These are phyloP conservation scores for Salvelinus alpinus DNA, from an alignment of 2,113 vertebrate genomes.

Conservation along the genomic window DNA sequence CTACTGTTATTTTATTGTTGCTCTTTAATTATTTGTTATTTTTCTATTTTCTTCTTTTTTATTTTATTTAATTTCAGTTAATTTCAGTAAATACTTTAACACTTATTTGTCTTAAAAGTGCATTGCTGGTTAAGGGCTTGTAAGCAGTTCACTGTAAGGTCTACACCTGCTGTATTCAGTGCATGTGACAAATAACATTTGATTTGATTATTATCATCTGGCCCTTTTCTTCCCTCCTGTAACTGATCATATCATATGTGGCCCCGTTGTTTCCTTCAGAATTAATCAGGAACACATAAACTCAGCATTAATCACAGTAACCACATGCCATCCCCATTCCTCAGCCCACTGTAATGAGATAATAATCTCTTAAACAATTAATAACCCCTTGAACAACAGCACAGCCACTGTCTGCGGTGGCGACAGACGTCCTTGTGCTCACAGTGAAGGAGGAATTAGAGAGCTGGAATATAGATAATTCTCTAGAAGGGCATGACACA, in stretches of 20 bases:
- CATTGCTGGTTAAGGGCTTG: no score
- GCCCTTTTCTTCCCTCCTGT: slow-evolving; percentile 57
- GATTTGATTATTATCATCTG: slow-evolving; percentile 49
- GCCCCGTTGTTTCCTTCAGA: slow-evolving; percentile 52
- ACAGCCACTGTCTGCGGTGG: slow-evolving; percentile 6
- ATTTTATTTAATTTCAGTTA: no score
- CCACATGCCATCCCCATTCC: slow-evolving; percentile 67
- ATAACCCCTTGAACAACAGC: slow-evolving; percentile 58
- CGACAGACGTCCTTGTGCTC: no score
- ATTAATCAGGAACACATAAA: slow-evolving; percentile 75
- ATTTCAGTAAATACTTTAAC: no score
- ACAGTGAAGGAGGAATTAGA: slow-evolving; percentile 23
- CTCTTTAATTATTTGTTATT: no score
- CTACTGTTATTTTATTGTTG: no score
- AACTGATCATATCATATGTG: slow-evolving; percentile 73
- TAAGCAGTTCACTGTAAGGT: no score
- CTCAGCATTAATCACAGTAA: slow-evolving; percentile 72
- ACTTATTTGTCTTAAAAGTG: no score
- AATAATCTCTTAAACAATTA: slow-evolving; percentile 79
- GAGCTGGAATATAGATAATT: slow-evolving; percentile 49
- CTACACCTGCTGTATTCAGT: no score
- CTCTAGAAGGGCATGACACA: slow-evolving; percentile 30
- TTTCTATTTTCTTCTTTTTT: no score
- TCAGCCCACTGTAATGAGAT: slow-evolving; percentile 73
- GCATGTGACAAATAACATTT: no score